phyloP scores from a whole-genome alignment of 2,113 vertebrate species.

The western clawed frog (Xenopus tropicalis) region DNA sequence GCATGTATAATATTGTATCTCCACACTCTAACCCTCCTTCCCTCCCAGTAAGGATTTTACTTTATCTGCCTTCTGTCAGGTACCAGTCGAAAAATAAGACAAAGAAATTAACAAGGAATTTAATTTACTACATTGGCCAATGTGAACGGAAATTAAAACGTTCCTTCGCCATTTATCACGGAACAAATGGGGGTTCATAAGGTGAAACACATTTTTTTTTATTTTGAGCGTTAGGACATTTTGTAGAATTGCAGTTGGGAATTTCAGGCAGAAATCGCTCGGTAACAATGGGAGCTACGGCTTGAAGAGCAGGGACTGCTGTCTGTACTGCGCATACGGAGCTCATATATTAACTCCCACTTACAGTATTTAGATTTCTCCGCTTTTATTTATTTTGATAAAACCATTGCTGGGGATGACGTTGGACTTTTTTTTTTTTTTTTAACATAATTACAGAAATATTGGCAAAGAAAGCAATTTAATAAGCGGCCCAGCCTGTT shows the following conservation, averaged over 20 bases:
- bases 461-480: conserved; percentile 16
- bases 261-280: conserved; percentile 44
- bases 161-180: conserved; percentile 43
- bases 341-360: background rate
- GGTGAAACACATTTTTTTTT: conserved; percentile 43
- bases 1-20: conserved; percentile 40
- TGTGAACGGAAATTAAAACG: conserved; percentile 40
- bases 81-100: conserved; percentile 28
- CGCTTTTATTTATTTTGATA: conserved; percentile 15
- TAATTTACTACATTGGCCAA: conserved; percentile 35
- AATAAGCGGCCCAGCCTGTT: conserved; percentile 1
- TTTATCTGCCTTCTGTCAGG: conserved; percentile 17
- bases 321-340: background rate
- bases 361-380: conserved; percentile 1
- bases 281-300: conserved; percentile 32
- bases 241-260: conserved; percentile 45
- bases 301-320: conserved; percentile 6
- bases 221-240: conserved; percentile 43
- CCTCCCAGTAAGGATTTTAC: conserved; percentile 39
- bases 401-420: background rate
- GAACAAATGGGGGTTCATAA: conserved; percentile 45
- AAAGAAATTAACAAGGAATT: conserved; percentile 41
- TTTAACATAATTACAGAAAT: conserved; percentile 19
- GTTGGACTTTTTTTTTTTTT: background rate
- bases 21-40: background rate